Evolutionary conservation across 35 echinoderm and acorn worm species (phyloP).

Genomic region (Chiridota heheva): DNA sequence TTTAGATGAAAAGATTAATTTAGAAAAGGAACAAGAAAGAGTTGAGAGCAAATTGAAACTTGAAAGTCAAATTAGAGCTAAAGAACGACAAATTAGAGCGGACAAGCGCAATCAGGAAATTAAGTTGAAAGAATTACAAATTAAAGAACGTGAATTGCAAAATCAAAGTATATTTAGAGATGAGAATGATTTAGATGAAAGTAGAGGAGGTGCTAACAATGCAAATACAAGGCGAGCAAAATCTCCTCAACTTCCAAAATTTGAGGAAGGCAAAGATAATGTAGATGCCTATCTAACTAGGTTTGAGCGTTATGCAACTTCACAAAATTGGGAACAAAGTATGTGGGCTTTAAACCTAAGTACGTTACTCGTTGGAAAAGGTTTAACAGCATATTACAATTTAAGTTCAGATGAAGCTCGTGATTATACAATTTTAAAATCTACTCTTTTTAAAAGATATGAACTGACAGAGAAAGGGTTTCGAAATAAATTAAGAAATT

Average conservation of each 20-base stretch:
- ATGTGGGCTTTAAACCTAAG: neutral
- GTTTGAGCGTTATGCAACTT: slow-evolving; percentile 5
- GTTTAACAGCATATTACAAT: slow-evolving; percentile 13
- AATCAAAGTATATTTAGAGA: too few species aligned
- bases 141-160: too few species aligned
- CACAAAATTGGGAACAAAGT: neutral
- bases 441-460: neutral
- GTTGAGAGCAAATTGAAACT: too few species aligned
- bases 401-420: slow-evolving; percentile 2
- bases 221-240: too few species aligned
- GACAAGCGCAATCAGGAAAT: too few species aligned
- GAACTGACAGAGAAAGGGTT: slow-evolving; percentile 20
- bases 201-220: too few species aligned
- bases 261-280: slow-evolving; percentile 15
- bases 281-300: slow-evolving; percentile 23
- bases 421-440: slow-evolving; percentile 1
- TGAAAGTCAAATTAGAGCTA: too few species aligned
- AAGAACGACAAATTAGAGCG: too few species aligned
- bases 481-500: slow-evolving; percentile 5
- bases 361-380: slow-evolving; percentile 4
- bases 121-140: too few species aligned
- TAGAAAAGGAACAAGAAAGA: too few species aligned
- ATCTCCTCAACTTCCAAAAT: slow-evolving; percentile 22
- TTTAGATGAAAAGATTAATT: too few species aligned
- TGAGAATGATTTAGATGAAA: too few species aligned